A percentile compares a stretch with the other conserved stretches of the same genome.
Conservation (phyloP, 2,888 invertebrate genomes). For the Patella pellucida region DNA sequence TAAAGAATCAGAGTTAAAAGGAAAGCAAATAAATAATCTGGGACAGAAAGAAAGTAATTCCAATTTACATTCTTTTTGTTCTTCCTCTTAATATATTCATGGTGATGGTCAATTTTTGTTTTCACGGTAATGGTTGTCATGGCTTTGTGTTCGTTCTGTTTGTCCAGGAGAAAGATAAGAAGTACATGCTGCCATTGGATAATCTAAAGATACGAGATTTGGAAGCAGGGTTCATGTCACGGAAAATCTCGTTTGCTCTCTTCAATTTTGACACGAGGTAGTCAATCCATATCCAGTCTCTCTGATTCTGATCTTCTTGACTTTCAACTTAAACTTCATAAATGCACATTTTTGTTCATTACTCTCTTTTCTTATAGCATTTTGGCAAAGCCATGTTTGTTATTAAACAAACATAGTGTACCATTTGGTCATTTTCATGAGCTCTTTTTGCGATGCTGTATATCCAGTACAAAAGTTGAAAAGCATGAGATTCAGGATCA, state of each 20-base stretch:
- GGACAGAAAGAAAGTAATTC: too few relatives aligned
- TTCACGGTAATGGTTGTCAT: background rate
- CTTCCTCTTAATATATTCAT: background rate
- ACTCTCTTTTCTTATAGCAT: too few relatives aligned
- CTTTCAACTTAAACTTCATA: background rate
- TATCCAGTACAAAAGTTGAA: too few relatives aligned
- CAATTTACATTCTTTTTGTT: too few relatives aligned
- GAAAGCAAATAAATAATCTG: too few relatives aligned
- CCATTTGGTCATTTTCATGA: too few relatives aligned
- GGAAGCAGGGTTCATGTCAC: constrained; percentile 93
- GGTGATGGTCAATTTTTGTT: background rate
- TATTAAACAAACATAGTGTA: too few relatives aligned
- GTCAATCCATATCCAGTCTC: constrained; percentile 71
- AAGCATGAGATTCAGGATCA: too few relatives aligned
- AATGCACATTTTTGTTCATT: too few relatives aligned
- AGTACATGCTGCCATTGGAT: constrained; percentile 98
- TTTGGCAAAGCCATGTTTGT: too few relatives aligned
- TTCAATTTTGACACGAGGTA: constrained; percentile 97
- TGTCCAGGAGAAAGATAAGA: constrained; percentile 93
- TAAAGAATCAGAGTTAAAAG: too few relatives aligned
- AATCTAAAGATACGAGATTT: constrained; percentile 95
- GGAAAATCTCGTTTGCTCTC: constrained; percentile 96
- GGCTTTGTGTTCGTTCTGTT: constrained; percentile 7
- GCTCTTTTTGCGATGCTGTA: too few relatives aligned
- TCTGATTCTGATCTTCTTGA: background rate